Conservation (phyloP, 2,888 invertebrate species). For the Lithophane ornitopus region DNA sequence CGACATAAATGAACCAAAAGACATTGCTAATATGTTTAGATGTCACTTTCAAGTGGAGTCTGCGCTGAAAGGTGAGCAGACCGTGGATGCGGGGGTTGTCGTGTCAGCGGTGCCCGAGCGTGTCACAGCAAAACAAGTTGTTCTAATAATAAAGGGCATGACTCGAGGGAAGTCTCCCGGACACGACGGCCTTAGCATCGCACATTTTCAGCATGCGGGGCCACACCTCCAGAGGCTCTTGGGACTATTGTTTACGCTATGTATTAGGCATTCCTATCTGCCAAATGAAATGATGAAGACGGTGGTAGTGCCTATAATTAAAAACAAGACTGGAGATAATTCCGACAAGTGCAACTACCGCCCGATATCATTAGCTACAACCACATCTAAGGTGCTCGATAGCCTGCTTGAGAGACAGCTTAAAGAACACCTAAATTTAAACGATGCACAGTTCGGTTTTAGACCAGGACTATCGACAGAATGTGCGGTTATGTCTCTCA, state of each 20-base stretch:
- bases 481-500: no score
- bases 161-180: slow-evolving; percentile 4
- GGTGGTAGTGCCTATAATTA: slow-evolving; percentile 8
- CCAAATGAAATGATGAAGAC: slow-evolving; percentile 4
- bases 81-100: background rate
- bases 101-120: background rate
- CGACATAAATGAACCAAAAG: background rate
- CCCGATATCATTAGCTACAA: slow-evolving; percentile 20
- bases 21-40: background rate
- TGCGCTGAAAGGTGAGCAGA: background rate
- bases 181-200: slow-evolving; percentile 10
- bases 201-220: slow-evolving; percentile 4
- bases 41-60: slow-evolving; percentile 6
- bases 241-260: slow-evolving; percentile 5
- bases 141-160: background rate
- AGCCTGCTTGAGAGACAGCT: background rate
- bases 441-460: no score
- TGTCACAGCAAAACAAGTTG: background rate
- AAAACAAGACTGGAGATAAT: slow-evolving; percentile 11
- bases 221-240: slow-evolving; percentile 3
- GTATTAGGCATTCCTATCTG: slow-evolving; percentile 9
- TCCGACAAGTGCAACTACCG: slow-evolving; percentile 12
- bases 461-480: no score
- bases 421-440: no score
- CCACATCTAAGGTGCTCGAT: background rate